Percentiles rank a stretch among this genome's conserved stretches.
Evolutionary conservation across 2,888 invertebrate species (phyloP).

Genomic region (Alentia gelatinosa): DNA sequence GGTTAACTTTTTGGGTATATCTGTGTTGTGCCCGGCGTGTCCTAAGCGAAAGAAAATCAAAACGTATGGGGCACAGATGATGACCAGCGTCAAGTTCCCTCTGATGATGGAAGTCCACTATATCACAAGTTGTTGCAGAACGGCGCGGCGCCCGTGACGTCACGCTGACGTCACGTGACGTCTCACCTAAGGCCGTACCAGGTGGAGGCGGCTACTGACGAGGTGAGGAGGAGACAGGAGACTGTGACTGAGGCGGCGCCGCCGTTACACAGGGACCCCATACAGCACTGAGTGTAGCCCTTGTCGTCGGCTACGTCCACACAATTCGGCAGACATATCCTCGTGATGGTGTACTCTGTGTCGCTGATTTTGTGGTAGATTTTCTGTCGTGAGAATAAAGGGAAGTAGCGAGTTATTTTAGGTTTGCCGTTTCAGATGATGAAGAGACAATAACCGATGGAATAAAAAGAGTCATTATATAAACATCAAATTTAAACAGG

Average conservation of each 20-base stretch:
- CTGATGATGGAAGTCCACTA: conserved; percentile 46
- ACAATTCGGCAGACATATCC: conserved; percentile 55
- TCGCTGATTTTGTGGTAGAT: conserved; percentile 55
- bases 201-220: conserved; percentile 6
- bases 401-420: background rate
- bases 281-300: conserved; percentile 56
- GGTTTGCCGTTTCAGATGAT: background rate
- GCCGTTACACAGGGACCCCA: conserved; percentile 40
- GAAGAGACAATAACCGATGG: background rate
- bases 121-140: conserved; percentile 33
- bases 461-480: too few relatives aligned
- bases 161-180: background rate
- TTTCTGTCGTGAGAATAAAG: conserved; percentile 53
- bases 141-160: background rate
- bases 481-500: too few relatives aligned
- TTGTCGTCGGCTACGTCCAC: conserved; percentile 49
- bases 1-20: background rate
- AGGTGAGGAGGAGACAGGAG: conserved; percentile 18
- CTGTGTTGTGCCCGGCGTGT: background rate
- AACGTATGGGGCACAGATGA: background rate
- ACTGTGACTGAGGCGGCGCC: background rate
- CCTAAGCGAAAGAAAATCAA: background rate
- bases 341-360: conserved; percentile 53
- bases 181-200: conserved; percentile 46
- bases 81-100: background rate